Percentiles rank a stretch among this genome's conserved stretches.
Evolutionary conservation across 2,113 vertebrate genomes (phyloP).

Genomic region (Mobula birostris): DNA sequence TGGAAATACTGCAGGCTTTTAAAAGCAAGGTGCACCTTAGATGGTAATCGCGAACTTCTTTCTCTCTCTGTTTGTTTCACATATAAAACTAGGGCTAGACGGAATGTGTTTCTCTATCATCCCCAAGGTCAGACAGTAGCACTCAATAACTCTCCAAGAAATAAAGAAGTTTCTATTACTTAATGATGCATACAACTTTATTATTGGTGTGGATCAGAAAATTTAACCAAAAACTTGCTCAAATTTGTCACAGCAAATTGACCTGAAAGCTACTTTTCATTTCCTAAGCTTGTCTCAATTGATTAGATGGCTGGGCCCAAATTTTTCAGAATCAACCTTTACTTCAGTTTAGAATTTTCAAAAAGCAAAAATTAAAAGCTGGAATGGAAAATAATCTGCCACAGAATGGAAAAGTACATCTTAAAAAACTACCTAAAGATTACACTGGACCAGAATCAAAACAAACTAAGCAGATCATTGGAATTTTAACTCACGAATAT

Average conservation of each 20-base stretch:
- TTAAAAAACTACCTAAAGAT: not conserved
- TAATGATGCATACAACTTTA: slow-evolving; percentile 9
- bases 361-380: not conserved
- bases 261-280: not conserved
- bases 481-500: not conserved
- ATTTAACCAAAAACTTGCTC: not conserved
- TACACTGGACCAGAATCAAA: not conserved
- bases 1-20: slow-evolving; percentile 58
- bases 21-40: slow-evolving; percentile 62
- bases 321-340: not conserved
- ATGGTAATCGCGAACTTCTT: slow-evolving; percentile 65
- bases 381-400: not conserved
- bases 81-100: slow-evolving; percentile 50
- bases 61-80: slow-evolving; percentile 56
- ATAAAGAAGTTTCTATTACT: slow-evolving; percentile 6
- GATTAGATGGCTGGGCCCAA: not conserved
- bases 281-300: not conserved
- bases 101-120: slow-evolving; percentile 50
- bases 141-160: not conserved
- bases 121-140: not conserved
- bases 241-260: not conserved
- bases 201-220: not conserved
- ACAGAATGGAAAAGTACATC: not conserved
- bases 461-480: not conserved
- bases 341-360: not conserved